Base-by-base conservation (phyloP, 2,797 vertebrate genomes). In the Sitta carolinensis region DNA sequence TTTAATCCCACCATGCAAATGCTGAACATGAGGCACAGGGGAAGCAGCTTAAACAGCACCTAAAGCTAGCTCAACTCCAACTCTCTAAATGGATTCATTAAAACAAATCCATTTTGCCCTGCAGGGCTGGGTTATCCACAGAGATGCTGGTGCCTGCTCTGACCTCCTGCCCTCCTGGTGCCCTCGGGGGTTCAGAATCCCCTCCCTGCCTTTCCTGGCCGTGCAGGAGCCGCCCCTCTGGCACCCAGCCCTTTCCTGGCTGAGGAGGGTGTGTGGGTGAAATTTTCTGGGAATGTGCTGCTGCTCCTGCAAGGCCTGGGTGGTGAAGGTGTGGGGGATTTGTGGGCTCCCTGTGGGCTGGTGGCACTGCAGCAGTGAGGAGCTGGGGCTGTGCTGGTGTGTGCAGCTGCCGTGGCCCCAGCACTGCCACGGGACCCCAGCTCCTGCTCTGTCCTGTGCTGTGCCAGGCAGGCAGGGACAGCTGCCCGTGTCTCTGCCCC, bases 1-100 rank as follows among this genome's bases (percentile, higher is more conserved):
- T 59, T 74, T 85, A 79, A 76, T 89, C 55, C 59, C 34, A 40
- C 58, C 27, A 30, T 23, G 83, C 48, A 59, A 73, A 75, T 48
- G 62, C 40, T n/a, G 51, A 63, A 58, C 0, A 6, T 0, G 2
- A 86, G 27, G 72, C 47, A 10, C 11, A 13, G 62, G 59, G 36
- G 76, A 93, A 94, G 67, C 59, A 70, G 92, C 64, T 90, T 79
- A 73, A 87, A 43, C 3, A 51, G 51, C 74, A 69, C 85, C 86
- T 83, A 38, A 75, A 93, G 73, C 58, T 34, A 91, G 69, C 59
- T 94, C 74, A 84, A 29, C n/a, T 69, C 57, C 50, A 25, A 26
- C 29, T 67, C 69, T 10, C 29, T 30, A 52, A 87, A 91, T 50
- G 63, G 67, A 87, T 82, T 89, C 67, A 87, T 88, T 74, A 0